phyloP scores from a whole-genome alignment of 1,140 invertebrate genomes.

The Leptinotarsa texana region DNA sequence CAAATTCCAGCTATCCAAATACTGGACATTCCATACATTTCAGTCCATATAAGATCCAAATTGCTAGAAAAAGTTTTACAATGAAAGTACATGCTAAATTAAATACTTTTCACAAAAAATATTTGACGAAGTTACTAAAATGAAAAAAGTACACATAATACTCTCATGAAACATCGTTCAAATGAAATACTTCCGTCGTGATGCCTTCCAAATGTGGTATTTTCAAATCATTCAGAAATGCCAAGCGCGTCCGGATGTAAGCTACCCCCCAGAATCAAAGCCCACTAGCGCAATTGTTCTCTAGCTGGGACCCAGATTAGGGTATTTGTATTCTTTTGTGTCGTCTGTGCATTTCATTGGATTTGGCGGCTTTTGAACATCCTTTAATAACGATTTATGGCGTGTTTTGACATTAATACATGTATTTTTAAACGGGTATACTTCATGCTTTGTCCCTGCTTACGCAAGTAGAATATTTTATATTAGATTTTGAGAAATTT shows the following conservation, averaged over 20 bases:
- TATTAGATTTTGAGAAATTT: no score
- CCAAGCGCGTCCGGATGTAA: conserved; percentile 6
- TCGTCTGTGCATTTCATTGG: conserved; percentile 45
- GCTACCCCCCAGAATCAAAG: conserved; percentile 25
- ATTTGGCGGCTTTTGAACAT: conserved; percentile 45
- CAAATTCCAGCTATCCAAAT: no score
- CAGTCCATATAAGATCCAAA: no score
- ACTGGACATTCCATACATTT: no score
- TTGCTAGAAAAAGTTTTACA: no score
- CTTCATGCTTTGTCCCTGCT: background rate
- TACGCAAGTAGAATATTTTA: no score
- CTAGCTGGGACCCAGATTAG: conserved; percentile 10
- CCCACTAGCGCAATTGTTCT: conserved; percentile 15
- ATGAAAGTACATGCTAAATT: no score
- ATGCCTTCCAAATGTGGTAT: background rate
- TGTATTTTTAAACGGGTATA: conserved; percentile 35
- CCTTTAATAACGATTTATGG: conserved; percentile 48
- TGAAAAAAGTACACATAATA: no score
- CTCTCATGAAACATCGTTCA: no score
- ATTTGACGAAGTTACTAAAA: no score
- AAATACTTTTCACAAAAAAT: no score
- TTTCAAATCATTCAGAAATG: conserved; percentile 10
- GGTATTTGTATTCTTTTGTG: conserved; percentile 44
- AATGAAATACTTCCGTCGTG: no score
- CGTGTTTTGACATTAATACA: conserved; percentile 47